Evolutionary conservation across 2,797 vertebrate genomes (phyloP).

Genomic region (Artibeus lituratus): DNA sequence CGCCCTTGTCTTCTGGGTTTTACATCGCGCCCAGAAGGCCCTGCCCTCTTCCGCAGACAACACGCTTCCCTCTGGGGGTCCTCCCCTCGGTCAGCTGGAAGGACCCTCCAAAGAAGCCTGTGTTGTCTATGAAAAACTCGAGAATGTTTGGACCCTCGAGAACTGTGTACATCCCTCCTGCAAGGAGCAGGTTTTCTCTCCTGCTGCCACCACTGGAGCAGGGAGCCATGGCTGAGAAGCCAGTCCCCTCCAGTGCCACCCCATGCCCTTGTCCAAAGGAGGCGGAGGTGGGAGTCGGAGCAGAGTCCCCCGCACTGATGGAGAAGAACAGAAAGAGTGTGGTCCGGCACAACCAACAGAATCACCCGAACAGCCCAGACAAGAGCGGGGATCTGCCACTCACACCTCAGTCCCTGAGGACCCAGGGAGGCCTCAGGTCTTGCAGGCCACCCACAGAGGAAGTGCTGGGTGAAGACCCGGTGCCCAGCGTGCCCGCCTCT

Average conservation of each 20-base stretch:
- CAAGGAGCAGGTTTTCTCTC: accelerated
- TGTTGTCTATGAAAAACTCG: no score
- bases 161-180: accelerated
- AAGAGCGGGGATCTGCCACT: background rate
- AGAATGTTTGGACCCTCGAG: accelerated
- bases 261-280: background rate
- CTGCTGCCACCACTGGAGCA: accelerated
- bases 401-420: background rate
- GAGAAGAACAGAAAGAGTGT: background rate
- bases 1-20: no score
- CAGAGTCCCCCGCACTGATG: background rate
- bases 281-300: background rate
- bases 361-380: accelerated
- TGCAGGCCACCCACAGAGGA: slow-evolving; percentile 75
- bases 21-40: accelerated
- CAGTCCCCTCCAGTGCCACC: accelerated
- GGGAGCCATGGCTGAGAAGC: accelerated
- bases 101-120: accelerated
- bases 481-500: no score
- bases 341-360: no score
- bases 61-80: no score
- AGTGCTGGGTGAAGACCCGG: slow-evolving; percentile 77
- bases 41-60: no score
- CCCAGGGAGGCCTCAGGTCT: accelerated
- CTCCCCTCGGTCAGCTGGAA: accelerated